Evolutionary conservation across 1,140 invertebrate genomes (phyloP), one percentile per base, ranked within the genome.

Genomic region (Drosophila pruinosa): DNA sequence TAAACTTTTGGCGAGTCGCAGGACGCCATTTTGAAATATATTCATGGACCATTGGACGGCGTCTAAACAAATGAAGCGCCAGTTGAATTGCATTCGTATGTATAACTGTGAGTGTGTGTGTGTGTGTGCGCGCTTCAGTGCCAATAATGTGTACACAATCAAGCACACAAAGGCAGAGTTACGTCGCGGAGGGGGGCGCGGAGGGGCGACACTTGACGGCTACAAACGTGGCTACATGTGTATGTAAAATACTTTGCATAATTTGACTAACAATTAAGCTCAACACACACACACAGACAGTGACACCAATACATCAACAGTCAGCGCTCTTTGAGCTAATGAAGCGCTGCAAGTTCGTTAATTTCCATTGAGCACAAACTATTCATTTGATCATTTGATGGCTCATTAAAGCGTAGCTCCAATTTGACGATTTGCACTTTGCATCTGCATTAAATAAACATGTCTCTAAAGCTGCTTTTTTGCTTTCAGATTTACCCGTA

Each of bases 41-140:
- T 77, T 77, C 81, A 85, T 86, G 69, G 81, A 86, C 81, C 73
- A 85, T 85, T 85, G 81, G 81, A 86, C 81, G 73, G 64, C 73
- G 81, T 86, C 81, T 85, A 85, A 85, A 86, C 81, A 80, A 85
- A 80, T 74, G 80, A 57, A 69, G 38, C 41, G 53, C 26, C 19
- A 39, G 31, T 53, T 14, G 21, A n/a, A 48, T 14, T 26, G 7
- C 8, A 4, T 31, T 21, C 28, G 34, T 61, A 26, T 34, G 17
- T n/a, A n/a, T n/a, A n/a, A n/a, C n/a, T 21, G 24, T 34, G 28
- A 64, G 22, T 47, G 10, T 38, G 6, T 28, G 12, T 43, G 31
- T 36, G 15, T 56, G 26, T 48, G 8, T 22, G 8, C 45, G 72
- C 52, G 28, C 56, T 31, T 31, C 50, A 26, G 17, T 65, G 69